Evolutionary conservation across 2,113 vertebrate genomes (phyloP).

Genomic region (Sceloporus undulatus): DNA sequence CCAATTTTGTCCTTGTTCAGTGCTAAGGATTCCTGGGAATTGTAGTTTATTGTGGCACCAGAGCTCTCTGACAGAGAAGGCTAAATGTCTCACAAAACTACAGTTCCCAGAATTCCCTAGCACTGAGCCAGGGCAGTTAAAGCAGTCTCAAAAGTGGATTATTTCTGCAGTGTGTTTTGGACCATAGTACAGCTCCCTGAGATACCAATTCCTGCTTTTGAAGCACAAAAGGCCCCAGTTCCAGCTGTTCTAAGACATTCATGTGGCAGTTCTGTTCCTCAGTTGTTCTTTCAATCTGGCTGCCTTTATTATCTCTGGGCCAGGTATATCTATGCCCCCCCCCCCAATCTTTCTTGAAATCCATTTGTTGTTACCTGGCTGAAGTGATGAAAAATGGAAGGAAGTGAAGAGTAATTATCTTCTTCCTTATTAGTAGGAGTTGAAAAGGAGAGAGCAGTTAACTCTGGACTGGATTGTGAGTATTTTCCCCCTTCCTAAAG

Average conservation of each 20-base stretch:
- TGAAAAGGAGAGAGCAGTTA: neutral
- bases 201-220: neutral
- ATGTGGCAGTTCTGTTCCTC: neutral
- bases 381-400: conserved; percentile 15
- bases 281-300: neutral
- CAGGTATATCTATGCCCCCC: neutral
- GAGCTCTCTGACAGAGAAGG: no score
- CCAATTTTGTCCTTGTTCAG: no score
- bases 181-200: no score
- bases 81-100: no score
- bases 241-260: neutral
- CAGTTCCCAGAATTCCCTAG: no score
- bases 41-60: no score
- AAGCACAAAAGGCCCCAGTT: neutral
- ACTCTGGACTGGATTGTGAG: neutral
- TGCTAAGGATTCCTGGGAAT: no score
- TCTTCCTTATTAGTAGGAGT: neutral
- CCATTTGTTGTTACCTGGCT: conserved; percentile 7
- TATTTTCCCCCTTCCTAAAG: neutral
- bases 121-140: no score
- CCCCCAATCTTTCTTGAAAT: neutral
- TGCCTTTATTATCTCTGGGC: neutral
- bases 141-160: no score
- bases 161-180: no score
- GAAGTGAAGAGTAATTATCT: conserved; percentile 4